Evolutionary conservation across 2,797 vertebrate genomes (phyloP), one percentile per base, ranked within the genome.

Genomic region (Acropternis orthonyx): DNA sequence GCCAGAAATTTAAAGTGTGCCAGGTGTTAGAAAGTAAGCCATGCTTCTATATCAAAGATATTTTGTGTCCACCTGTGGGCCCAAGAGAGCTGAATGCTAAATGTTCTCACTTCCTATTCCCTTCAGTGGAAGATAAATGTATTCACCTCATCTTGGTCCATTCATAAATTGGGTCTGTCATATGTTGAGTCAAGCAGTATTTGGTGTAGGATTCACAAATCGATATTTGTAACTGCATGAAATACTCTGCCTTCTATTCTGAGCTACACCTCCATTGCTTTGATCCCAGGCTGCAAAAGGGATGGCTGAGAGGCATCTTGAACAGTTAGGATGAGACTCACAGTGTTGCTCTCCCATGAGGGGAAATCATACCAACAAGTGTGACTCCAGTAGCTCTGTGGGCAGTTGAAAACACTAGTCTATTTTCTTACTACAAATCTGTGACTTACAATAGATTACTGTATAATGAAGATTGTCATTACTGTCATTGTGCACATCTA

Each of bases 301-400:
- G 22, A 20, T 22, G 3, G 6, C 4, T 19, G 11, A 75, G 23
- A 92, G 43, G 6, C 11, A n/a, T 73, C 89, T 73, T 51, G 23
- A 87, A 18, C 34, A 63, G 34, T 52, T 48, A 68, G 28, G 41
- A n/a, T 43, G 19, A 82, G 66, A 61, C 10, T 65, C 12, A 22
- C 0, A 0, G 14, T 68, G 54, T 34, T 12, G 15, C 3, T 59
- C 2, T 26, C 17, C 13, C 2, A 2, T n/a, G 46, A 49, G 27
- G 16, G 14, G 16, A 84, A 3, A 36, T 24, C 58, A 41, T 14
- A 69, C 7, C 44, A 74, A 39, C 10, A 71, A 32, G 4, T 30
- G 49, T 71, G 17, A 28, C 21, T 69, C 22, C n/a, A 54, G 43
- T 36, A 9, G 16, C 11, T 76, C 18, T 34, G 27, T 32, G 10